phyloP scores from a whole-genome alignment of 2,797 vertebrate species.

The Bradypus variegatus region DNA sequence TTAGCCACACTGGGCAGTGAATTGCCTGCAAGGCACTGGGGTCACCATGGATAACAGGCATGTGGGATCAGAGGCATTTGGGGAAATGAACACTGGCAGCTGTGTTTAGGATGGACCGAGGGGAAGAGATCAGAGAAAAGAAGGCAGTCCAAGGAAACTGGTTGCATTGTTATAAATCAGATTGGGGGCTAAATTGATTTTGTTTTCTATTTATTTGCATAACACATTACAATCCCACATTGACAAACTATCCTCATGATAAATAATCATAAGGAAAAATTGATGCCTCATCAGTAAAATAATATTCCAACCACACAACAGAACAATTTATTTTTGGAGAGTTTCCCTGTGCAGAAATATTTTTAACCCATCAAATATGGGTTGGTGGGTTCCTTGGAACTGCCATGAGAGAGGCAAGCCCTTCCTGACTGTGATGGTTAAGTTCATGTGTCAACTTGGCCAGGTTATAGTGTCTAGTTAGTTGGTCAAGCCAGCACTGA shows the following conservation, averaged over 20 bases:
- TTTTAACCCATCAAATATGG: not conserved
- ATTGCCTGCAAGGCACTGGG: not conserved
- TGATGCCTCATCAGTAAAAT: not conserved
- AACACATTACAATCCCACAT: not conserved
- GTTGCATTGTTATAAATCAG: not conserved
- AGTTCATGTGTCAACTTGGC: no score
- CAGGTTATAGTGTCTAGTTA: no score
- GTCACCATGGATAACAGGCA: not conserved
- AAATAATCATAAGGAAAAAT: not conserved
- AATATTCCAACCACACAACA: not conserved
- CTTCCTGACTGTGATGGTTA: not conserved
- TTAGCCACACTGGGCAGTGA: not conserved
- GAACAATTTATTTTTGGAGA: not conserved
- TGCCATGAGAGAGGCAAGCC: not conserved
- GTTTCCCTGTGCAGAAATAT: not conserved
- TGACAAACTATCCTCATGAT: not conserved
- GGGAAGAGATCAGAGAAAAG: not conserved
- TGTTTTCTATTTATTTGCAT: not conserved
- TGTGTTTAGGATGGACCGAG: not conserved
- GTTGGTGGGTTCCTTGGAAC: not conserved
- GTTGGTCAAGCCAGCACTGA: no score
- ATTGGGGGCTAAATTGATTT: not conserved
- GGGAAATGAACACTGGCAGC: not conserved
- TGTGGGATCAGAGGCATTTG: not conserved
- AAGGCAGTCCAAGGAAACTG: fast-evolving